phyloP scores from a whole-genome alignment of 2,113 vertebrate species.

The Epinephelus cyanopodus region DNA sequence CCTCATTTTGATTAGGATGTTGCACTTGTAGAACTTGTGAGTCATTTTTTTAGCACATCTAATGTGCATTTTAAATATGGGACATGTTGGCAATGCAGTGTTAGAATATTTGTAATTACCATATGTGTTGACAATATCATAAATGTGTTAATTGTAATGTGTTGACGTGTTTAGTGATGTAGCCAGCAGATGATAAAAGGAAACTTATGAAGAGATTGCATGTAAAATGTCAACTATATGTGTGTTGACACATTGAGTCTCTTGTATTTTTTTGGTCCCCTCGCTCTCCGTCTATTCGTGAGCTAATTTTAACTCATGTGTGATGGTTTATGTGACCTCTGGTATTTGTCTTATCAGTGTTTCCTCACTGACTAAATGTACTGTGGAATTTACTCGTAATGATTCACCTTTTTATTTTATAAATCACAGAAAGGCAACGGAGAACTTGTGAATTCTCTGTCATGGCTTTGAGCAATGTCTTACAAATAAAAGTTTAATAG shows the following conservation, averaged over 20 bases:
- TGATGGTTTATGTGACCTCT: neutral
- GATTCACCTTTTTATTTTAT: conserved; percentile 76
- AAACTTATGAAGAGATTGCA: neutral
- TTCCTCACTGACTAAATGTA: conserved; percentile 36
- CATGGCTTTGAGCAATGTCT: conserved; percentile 83
- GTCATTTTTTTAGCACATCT: conserved; percentile 4
- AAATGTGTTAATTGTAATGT: neutral
- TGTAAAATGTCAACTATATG: neutral
- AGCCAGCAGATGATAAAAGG: neutral
- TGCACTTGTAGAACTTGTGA: neutral
- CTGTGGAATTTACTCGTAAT: conserved; percentile 82
- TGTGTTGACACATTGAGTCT: neutral
- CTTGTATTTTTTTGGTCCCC: neutral
- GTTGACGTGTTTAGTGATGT: neutral
- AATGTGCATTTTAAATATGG: neutral
- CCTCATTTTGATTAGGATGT: conserved; percentile 5
- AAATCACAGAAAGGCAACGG: conserved; percentile 76
- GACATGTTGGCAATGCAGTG: neutral
- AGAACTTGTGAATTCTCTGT: conserved; percentile 84
- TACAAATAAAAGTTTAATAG: conserved; percentile 85
- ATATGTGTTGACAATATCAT: neutral
- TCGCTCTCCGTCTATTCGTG: neutral
- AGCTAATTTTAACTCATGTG: neutral
- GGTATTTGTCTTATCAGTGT: neutral
- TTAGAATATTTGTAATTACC: neutral